phyloP scores from a whole-genome alignment of 2,888 invertebrate species.

The Cryptosula pallasiana region DNA sequence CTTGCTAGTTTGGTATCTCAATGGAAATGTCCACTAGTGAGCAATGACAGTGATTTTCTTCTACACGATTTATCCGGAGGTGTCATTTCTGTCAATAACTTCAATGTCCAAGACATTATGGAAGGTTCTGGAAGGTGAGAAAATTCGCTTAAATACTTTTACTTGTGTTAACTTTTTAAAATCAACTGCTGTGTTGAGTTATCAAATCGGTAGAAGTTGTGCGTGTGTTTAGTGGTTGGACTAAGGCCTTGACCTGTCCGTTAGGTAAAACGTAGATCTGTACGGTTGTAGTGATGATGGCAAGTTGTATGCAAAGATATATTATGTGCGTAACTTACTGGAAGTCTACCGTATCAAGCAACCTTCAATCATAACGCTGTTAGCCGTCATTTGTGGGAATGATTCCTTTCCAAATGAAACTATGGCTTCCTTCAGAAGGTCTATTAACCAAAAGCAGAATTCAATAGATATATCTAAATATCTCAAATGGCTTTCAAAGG shows the following conservation, averaged over 20 bases:
- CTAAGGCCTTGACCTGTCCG: background rate
- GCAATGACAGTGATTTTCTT: slow-evolving; percentile 90
- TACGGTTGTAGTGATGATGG: background rate
- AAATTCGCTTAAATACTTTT: background rate
- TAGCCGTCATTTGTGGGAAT: slow-evolving; percentile 27
- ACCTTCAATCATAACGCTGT: background rate
- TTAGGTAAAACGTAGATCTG: background rate
- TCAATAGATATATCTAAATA: background rate
- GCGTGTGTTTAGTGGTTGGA: too few relatives aligned
- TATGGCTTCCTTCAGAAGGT: slow-evolving; percentile 11
- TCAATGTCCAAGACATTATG: slow-evolving; percentile 34
- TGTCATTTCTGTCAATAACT: slow-evolving; percentile 68
- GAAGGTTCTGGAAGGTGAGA: background rate
- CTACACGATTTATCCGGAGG: slow-evolving; percentile 69
- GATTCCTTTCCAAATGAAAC: slow-evolving; percentile 24
- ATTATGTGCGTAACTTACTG: background rate
- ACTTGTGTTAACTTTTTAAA: background rate
- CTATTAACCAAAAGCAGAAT: background rate
- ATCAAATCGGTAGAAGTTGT: too few relatives aligned
- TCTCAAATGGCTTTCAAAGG: slow-evolving; percentile 6
- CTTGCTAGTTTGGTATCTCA: slow-evolving; percentile 74
- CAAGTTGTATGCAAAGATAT: background rate
- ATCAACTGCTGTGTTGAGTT: background rate
- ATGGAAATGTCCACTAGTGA: slow-evolving; percentile 77
- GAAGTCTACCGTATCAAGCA: background rate